Evolutionary conservation across 2,888 invertebrate genomes (phyloP).

Genomic region (Polydrusus cervinus): DNA sequence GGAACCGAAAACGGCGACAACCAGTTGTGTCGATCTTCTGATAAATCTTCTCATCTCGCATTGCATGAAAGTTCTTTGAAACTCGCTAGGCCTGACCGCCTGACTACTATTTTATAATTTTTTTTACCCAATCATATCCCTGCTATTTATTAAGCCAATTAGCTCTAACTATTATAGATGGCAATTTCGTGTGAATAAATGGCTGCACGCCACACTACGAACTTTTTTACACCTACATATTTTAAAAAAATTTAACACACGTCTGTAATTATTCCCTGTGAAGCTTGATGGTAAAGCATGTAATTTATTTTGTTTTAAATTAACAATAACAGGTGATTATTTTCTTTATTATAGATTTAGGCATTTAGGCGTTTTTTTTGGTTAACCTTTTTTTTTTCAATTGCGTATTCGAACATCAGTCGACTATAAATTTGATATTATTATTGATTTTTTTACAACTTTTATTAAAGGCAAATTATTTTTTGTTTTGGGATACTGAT

Average conservation of each 20-base stretch:
- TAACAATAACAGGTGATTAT: slow-evolving; percentile 10
- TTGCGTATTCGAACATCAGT: not conserved
- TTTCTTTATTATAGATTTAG: not conserved
- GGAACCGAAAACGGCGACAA: too few species aligned
- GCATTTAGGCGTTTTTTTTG: slow-evolving; percentile 2
- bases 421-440: too few species aligned
- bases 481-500: too few species aligned
- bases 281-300: slow-evolving; percentile 23
- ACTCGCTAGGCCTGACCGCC: too few species aligned
- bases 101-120: too few species aligned
- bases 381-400: not conserved
- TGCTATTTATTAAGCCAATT: not conserved
- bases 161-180: not conserved
- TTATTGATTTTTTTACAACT: too few species aligned
- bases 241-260: slow-evolving; percentile 14
- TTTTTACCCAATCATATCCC: not conserved
- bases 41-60: too few species aligned
- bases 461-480: too few species aligned
- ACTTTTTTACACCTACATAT: slow-evolving; percentile 32
- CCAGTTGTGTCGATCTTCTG: too few species aligned
- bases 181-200: slow-evolving; percentile 1
- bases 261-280: slow-evolving; percentile 29
- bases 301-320: slow-evolving; percentile 24
- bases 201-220: not conserved
- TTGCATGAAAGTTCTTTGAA: too few species aligned